phyloP scores from a whole-genome alignment of 2,797 vertebrate species.

The Microcaecilia unicolor region DNA sequence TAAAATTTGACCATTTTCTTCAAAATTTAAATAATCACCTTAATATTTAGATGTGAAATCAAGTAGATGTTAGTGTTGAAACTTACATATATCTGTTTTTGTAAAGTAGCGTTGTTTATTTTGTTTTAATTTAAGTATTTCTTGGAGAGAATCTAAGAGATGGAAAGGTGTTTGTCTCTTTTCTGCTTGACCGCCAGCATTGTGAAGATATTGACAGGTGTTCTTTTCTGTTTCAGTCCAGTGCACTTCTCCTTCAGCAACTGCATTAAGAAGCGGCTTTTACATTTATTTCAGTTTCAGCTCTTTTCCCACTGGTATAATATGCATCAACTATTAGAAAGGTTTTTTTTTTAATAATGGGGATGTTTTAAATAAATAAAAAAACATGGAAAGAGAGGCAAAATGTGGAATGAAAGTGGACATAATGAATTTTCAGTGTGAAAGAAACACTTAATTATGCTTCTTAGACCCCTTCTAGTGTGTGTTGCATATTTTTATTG shows the following conservation, averaged over 20 bases:
- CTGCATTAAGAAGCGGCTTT: not conserved
- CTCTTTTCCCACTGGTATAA: constrained; percentile 1
- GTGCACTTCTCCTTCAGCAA: not conserved
- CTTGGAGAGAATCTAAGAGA: not conserved
- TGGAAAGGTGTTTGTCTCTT: not conserved
- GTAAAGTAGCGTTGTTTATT: not conserved
- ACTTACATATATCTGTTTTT: not conserved
- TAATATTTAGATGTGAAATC: too few relatives aligned
- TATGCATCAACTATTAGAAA: not conserved
- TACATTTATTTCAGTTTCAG: not conserved
- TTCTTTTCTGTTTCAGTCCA: not conserved
- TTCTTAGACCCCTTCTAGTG: too few relatives aligned
- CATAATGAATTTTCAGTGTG: too few relatives aligned
- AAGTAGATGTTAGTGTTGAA: too few relatives aligned
- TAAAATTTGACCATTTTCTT: too few relatives aligned
- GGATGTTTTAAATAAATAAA: too few relatives aligned
- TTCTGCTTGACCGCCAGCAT: constrained; percentile 2
- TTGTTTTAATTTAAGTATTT: not conserved
- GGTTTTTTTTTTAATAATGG: not conserved
- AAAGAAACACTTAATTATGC: too few relatives aligned
- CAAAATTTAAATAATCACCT: too few relatives aligned
- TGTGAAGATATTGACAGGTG: not conserved
- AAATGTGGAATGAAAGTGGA: too few relatives aligned
- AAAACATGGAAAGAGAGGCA: too few relatives aligned
- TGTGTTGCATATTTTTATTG: too few relatives aligned